Conservation (phyloP, 2,888 invertebrate species). For the Amorpha juglandis region DNA sequence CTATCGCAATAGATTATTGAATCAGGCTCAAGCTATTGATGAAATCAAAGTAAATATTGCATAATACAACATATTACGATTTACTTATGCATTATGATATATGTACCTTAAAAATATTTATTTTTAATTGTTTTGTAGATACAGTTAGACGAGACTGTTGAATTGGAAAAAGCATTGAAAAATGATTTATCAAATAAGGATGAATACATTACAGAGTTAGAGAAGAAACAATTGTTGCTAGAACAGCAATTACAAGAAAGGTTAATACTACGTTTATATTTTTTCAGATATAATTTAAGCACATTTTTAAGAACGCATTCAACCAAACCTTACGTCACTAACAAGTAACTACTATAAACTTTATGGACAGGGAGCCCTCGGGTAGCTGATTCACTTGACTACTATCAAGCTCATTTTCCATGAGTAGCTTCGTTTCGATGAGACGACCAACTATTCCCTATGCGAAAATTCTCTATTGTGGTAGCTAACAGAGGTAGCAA, state of each 20-base stretch:
- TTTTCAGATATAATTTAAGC: not conserved
- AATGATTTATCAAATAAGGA: slow-evolving; percentile 54
- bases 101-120: not conserved
- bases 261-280: slow-evolving; percentile 39
- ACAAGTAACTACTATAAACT: too few species aligned
- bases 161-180: slow-evolving; percentile 51
- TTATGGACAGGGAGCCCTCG: too few species aligned
- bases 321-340: too few species aligned
- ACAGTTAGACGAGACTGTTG: slow-evolving; percentile 52
- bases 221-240: slow-evolving; percentile 53
- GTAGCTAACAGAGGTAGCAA: too few species aligned
- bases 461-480: too few species aligned
- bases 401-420: too few species aligned
- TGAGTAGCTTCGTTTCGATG: too few species aligned
- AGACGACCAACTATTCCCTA: too few species aligned
- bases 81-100: not conserved
- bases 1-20: slow-evolving; percentile 47
- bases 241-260: slow-evolving; percentile 62
- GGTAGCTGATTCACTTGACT: too few species aligned
- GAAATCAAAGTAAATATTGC: slow-evolving; percentile 57
- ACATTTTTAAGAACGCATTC: not conserved
- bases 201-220: slow-evolving; percentile 58
- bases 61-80: not conserved
- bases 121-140: slow-evolving; percentile 44
- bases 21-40: slow-evolving; percentile 52